Evolutionary conservation across 2,888 invertebrate genomes (phyloP).

Genomic region (Flexamia atlantica): DNA sequence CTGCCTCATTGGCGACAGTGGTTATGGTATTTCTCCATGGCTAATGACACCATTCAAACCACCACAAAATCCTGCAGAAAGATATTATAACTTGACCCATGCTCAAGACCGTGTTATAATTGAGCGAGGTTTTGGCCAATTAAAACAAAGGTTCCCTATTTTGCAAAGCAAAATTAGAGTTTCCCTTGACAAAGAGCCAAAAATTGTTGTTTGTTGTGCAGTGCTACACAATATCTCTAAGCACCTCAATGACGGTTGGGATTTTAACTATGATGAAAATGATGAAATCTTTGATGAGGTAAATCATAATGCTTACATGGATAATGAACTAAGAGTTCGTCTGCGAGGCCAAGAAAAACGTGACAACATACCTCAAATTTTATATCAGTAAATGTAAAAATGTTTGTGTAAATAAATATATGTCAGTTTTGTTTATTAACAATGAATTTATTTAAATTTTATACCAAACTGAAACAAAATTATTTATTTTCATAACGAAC

Average conservation of each 20-base stretch:
- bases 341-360: no score
- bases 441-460: no score
- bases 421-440: no score
- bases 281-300: no score
- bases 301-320: no score
- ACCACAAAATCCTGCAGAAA: background rate
- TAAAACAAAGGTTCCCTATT: slow-evolving; percentile 55
- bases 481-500: no score
- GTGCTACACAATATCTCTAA: slow-evolving; percentile 53
- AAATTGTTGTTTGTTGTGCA: slow-evolving; percentile 33
- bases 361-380: no score
- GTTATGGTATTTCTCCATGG: slow-evolving; percentile 15
- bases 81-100: slow-evolving; percentile 3
- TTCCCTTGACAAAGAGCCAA: slow-evolving; percentile 17
- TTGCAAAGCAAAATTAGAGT: slow-evolving; percentile 5
- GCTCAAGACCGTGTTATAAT: slow-evolving; percentile 39
- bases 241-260: slow-evolving; percentile 14
- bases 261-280: background rate
- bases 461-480: no score
- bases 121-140: slow-evolving; percentile 52
- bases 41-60: slow-evolving; percentile 1
- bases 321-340: no score
- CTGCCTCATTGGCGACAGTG: background rate
- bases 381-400: no score
- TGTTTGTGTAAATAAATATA: no score